Base-by-base conservation (phyloP, 2,888 invertebrate species). In the Rhingia campestris region DNA sequence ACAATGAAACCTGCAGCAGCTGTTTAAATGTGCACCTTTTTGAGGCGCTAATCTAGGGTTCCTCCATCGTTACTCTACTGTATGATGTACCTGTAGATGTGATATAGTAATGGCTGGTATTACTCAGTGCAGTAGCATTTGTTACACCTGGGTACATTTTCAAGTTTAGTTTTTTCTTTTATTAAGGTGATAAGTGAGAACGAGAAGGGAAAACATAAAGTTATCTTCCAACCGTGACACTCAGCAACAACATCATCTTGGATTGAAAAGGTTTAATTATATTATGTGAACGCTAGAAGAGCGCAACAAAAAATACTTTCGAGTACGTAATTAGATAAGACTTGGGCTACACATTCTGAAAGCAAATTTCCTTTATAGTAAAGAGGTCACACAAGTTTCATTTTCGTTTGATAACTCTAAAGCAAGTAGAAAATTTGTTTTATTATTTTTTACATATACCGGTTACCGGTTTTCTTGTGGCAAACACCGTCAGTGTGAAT, bases 21-120 rank as follows among this genome's bases (percentile, higher is more conserved):
- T 73, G 73, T 56, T 73, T 39, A 73, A 73, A 73, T 73, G 64
- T 73, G 43, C 73, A 64, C 63, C 54, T 61, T 72, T 72, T 41
- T 59, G 12, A 59, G 41, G 70, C 59, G 45, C 73, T 73, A 64
- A 73, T 73, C 63, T 64, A 54, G 35, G 63, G 37, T 56, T 64
- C 56, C 51, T 63, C 39, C 32, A 6, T n/a, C 6, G 49, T 53
- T 22, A 9, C 30, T 49, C 30, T 32, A 22, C 22, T 22, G 22
- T 22, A 2, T 2, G 2, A 2, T 22, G 22, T 22, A 22, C 22
- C 22, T 22, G 22, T 22, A 22, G 22, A 22, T 22, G 7, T 49
- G 30, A 32, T 6, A n/a, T 3, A 10, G 53, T 7, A 49, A 10
- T 49, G 30, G 30, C 30, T 30, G 12, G 45, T n/a, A 45, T 30